Evolutionary conservation across 2,113 vertebrate species (phyloP), one percentile per base, ranked within the genome.

Genomic region (Pluvianellus socialis): DNA sequence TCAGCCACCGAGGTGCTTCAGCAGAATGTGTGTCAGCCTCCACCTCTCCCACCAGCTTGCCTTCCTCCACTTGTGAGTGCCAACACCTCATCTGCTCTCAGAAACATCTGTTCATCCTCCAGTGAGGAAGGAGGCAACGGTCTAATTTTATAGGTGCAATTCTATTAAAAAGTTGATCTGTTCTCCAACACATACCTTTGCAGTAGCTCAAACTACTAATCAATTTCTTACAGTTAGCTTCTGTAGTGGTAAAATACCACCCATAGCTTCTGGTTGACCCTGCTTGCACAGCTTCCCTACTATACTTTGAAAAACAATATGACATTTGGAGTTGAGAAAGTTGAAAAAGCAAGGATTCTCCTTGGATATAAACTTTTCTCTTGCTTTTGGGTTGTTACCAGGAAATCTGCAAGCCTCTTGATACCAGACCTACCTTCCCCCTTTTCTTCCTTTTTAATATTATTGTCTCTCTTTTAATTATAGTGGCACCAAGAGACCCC

Each of bases 401-500:
- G 70, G 66, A 96, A 96, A 82, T 92, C 45, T 62, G 62, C 47
- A 94, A 86, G 45, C 53, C 92, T 91, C 94, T 73, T 90, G 95
- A 58, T 38, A 90, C 86, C 28, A 94, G 84, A 94, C 79, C 89
- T 92, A 91, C 91, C 94, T 94, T 95, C 80, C 55, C 50, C 50
- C 20, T 94, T 94, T 88, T 88, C 74, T 94, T 89, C 26, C 58
- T 95, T 97, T 94, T 86, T 87, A 88, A 95, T 96, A 97, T 92
- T 97, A 94, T 95, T 95, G 86, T 76, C 86, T 97, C 70, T 92
- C 84, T 97, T 97, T 96, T 95, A 97, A 97, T 97, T 97, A 97
- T 92, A 95, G 84, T 85, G 89, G 94, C 92, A 97, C 70, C 97
- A 92, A 81, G 95, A 94, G 95, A 97, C 94, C 94, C 91, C 73